Base-by-base conservation (phyloP, 2,888 invertebrate species). In the Drosophila ustulata region DNA sequence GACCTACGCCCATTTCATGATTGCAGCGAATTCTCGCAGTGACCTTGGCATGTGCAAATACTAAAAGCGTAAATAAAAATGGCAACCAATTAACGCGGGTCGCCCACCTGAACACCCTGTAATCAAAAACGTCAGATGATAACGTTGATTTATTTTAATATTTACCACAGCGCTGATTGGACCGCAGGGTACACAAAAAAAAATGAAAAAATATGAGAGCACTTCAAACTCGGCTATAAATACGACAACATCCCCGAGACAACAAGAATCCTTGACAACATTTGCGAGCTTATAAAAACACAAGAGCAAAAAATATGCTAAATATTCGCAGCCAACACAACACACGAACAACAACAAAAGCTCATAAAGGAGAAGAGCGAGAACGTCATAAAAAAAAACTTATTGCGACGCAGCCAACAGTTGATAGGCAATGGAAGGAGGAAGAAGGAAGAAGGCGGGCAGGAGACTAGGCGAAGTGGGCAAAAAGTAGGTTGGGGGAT, bases 331-430 rank as follows among this genome's bases (percentile, higher is more conserved):
- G 58, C 50, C 55, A 65, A 62, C 55, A 49, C 41, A 59, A 34
- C 50, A 37, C 37, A 49, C 50, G 49, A 52, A 59, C 64, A 66
- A 67, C 43, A 63, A 72, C 72, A 66, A 71, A 50, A 66, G 51
- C 66, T 57, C 55, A 50, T 37, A 65, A 63, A 56, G 45, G 41
- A 53, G 62, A 71, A 65, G 37, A 53, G 49, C 61, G 37, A 53
- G 58, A 51, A 64, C 23, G 5, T 43, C 28, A 41, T 39, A 7
- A 52, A 43, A 56, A 34, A 64, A 70, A 71, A 64, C 63, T 51
- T 82, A 74, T 79, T 71, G 66, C 71, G 79, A 66, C 78, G 76
- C 66, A 78, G 69, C 59, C 72, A 67, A 62, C 45, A 52, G 68
- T 62, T 47, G 51, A 55, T 18, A 50, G 59, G 52, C 55, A 28